phyloP scores from a whole-genome alignment of 1,140 invertebrate genomes.

The Caenorhabditis briggsae region DNA sequence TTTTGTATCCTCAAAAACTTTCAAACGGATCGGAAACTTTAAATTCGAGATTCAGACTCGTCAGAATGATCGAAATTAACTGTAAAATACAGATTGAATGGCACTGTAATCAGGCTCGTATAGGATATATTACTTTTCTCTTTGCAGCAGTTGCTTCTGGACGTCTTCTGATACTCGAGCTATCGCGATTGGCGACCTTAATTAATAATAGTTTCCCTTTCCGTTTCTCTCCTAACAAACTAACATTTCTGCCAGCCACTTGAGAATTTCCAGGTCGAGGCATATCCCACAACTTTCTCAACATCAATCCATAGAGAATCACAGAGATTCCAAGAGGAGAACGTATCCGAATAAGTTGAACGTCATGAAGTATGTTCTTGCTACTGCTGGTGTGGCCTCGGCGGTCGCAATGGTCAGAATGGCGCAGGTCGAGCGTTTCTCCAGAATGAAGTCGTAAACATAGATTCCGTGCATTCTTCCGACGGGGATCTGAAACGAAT shows the following conservation, averaged over 20 bases:
- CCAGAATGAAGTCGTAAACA: slow-evolving; percentile 80
- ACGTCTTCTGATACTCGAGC: slow-evolving; percentile 15
- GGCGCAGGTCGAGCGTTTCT: slow-evolving; percentile 72
- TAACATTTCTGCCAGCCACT: slow-evolving; percentile 48
- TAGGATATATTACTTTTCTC: not conserved
- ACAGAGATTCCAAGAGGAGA: slow-evolving; percentile 84
- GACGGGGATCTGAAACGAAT: slow-evolving; percentile 56
- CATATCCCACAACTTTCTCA: slow-evolving; percentile 87
- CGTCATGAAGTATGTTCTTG: slow-evolving; percentile 77
- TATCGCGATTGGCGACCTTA: not conserved
- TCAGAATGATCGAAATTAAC: too few relatives aligned
- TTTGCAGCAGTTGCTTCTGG: slow-evolving; percentile 34
- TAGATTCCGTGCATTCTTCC: slow-evolving; percentile 83
- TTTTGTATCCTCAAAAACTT: too few relatives aligned
- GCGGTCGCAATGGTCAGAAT: slow-evolving; percentile 74
- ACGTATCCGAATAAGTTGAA: slow-evolving; percentile 80
- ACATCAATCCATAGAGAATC: slow-evolving; percentile 90
- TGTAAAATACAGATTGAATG: too few relatives aligned
- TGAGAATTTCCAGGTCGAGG: slow-evolving; percentile 64
- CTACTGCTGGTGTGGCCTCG: slow-evolving; percentile 71
- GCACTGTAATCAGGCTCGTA: not conserved
- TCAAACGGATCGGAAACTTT: too few relatives aligned
- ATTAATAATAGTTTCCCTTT: not conserved
- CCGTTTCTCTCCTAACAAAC: not conserved
- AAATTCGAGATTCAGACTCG: too few relatives aligned